Conservation (phyloP, 1,140 invertebrate genomes). For the Drosophila truncata region DNA sequence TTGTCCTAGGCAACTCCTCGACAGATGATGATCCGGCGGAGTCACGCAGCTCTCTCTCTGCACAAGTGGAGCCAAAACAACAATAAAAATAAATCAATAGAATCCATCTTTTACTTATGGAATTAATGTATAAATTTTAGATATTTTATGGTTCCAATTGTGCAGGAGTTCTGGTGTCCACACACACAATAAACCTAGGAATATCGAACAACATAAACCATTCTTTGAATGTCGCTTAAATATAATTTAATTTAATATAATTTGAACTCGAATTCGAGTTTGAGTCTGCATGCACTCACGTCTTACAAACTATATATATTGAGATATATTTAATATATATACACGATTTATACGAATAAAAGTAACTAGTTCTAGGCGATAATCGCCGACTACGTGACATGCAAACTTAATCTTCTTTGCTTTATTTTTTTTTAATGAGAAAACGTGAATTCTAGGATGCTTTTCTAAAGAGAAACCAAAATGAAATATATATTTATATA, state of each 20-base stretch:
- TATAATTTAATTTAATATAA: no score
- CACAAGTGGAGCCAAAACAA: slow-evolving; percentile 16
- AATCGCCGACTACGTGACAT: slow-evolving; percentile 39
- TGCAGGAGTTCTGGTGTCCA: neutral
- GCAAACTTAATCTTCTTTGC: slow-evolving; percentile 30
- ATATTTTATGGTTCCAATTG: slow-evolving; percentile 1
- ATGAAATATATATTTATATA: slow-evolving; percentile 16
- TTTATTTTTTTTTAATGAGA: neutral
- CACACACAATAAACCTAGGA: slow-evolving; percentile 11
- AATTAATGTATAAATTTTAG: neutral
- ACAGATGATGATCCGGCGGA: neutral
- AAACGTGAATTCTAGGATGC: slow-evolving; percentile 11
- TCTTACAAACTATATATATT: slow-evolving; percentile 31
- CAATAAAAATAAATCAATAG: neutral
- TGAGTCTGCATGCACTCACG: slow-evolving; percentile 27
- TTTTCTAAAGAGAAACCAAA: slow-evolving; percentile 31
- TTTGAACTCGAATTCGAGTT: slow-evolving; percentile 4
- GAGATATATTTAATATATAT: slow-evolving; percentile 7
- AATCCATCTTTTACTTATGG: neutral
- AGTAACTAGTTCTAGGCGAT: slow-evolving; percentile 25
- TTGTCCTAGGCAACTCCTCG: neutral
- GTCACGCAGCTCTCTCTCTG: neutral
- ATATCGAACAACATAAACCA: slow-evolving; percentile 26
- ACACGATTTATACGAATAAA: slow-evolving; percentile 28
- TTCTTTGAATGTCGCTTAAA: slow-evolving; percentile 27